Evolutionary conservation across 2,113 vertebrate species (phyloP).

Genomic region (Gorsachius goisagi): DNA sequence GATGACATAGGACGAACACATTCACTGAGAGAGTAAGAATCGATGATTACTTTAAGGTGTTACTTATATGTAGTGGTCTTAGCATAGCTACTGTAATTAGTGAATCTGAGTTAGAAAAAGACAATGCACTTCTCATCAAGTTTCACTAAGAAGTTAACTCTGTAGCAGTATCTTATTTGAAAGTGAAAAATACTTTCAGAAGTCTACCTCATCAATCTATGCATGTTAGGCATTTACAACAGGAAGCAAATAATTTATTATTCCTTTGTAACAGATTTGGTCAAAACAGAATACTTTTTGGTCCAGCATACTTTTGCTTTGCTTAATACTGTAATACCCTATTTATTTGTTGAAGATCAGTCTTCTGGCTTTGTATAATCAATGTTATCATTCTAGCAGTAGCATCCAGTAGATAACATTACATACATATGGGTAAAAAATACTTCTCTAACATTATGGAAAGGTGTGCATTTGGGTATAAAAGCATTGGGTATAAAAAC

Average conservation of each 20-base stretch:
- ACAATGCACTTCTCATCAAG: not conserved
- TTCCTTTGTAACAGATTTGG: not conserved
- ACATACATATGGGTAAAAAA: not conserved
- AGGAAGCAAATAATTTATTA: not conserved
- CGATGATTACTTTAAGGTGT: accelerated
- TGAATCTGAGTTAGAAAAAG: not conserved
- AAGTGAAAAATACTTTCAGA: not conserved
- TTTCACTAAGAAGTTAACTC: not conserved
- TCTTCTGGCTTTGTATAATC: not conserved
- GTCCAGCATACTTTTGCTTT: not conserved
- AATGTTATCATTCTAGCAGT: not conserved
- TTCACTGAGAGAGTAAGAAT: constrained; percentile 85
- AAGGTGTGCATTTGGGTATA: not conserved
- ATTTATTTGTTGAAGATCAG: not conserved
- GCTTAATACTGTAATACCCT: not conserved
- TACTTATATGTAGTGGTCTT: no score
- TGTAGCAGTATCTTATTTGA: not conserved
- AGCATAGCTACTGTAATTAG: not conserved
- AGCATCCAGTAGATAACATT: not conserved
- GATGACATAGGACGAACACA: constrained; percentile 80
- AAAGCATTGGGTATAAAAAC: not conserved
- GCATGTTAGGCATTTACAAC: not conserved
- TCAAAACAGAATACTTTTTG: not conserved
- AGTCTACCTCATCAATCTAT: accelerated
- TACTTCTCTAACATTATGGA: not conserved